Evolutionary conservation across 2,888 invertebrate genomes (phyloP).

Genomic region (Hypselothyrea guttata): DNA sequence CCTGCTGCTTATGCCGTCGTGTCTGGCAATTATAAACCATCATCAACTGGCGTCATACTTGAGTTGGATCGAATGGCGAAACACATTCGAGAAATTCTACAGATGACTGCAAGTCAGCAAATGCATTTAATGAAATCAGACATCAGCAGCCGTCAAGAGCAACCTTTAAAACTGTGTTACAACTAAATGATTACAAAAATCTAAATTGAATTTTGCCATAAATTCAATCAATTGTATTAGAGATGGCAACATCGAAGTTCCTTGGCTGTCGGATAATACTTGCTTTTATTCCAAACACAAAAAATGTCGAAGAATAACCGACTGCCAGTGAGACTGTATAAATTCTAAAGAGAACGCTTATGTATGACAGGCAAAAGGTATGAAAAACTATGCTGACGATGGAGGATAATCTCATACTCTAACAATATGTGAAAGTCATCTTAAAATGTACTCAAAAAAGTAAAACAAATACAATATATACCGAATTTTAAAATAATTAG

Average conservation of each 20-base stretch:
- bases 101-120: constrained; percentile 59
- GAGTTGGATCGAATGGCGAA: constrained; percentile 36
- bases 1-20: not conserved
- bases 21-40: constrained; percentile 55
- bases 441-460: too few species aligned
- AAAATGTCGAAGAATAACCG: constrained; percentile 55
- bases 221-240: constrained; percentile 58
- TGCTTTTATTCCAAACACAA: constrained; percentile 59
- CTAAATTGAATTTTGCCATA: constrained; percentile 79
- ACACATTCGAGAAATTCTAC: constrained; percentile 61
- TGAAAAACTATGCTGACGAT: constrained; percentile 5
- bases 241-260: constrained; percentile 7
- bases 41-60: constrained; percentile 52
- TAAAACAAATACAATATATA: too few species aligned
- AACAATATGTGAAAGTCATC: not conserved
- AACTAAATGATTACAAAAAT: constrained; percentile 76
- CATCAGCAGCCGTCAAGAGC: constrained; percentile 34
- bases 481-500: too few species aligned
- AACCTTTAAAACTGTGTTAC: constrained; percentile 38
- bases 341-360: constrained; percentile 60
- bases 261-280: constrained; percentile 31
- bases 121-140: constrained; percentile 70
- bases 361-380: constrained; percentile 35
- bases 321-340: constrained; percentile 56
- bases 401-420: constrained; percentile 8